Evolutionary conservation across 1,140 invertebrate genomes (phyloP).

Genomic region (Propsilocerus akamusi): DNA sequence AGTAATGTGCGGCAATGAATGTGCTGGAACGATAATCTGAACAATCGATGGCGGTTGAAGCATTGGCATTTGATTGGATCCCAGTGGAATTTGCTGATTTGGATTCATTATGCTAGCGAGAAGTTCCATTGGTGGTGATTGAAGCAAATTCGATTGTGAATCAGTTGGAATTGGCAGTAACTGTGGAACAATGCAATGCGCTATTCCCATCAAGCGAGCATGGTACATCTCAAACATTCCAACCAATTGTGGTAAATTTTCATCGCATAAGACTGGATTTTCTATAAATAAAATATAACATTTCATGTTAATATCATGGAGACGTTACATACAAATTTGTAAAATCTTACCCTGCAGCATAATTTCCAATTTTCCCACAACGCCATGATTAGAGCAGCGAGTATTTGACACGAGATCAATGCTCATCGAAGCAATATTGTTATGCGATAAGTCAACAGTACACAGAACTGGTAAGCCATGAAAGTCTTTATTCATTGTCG

Average conservation of each 20-base stretch:
- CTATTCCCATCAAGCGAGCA: slow-evolving; percentile 40
- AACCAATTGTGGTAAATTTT: slow-evolving; percentile 41
- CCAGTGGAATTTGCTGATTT: slow-evolving; percentile 11
- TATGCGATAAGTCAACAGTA: slow-evolving; percentile 53
- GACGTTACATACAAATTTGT: slow-evolving; percentile 1
- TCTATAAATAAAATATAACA: slow-evolving; percentile 30
- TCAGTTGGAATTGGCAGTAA: slow-evolving; percentile 27
- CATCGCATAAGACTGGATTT: slow-evolving; percentile 55
- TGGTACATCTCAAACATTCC: slow-evolving; percentile 44
- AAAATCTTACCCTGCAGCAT: slow-evolving; percentile 49
- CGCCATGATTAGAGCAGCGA: slow-evolving; percentile 51
- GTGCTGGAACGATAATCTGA: slow-evolving; percentile 15
- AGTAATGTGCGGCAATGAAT: slow-evolving; percentile 2
- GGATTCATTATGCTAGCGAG: slow-evolving; percentile 23
- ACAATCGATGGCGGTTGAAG: slow-evolving; percentile 13
- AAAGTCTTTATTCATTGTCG: slow-evolving; percentile 52
- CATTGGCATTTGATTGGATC: slow-evolving; percentile 18
- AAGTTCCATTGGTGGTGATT: slow-evolving; percentile 16
- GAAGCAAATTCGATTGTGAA: slow-evolving; percentile 20
- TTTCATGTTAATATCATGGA: slow-evolving; percentile 3
- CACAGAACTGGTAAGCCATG: slow-evolving; percentile 59
- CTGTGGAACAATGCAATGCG: slow-evolving; percentile 30
- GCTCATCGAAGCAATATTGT: slow-evolving; percentile 47
- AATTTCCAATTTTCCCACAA: slow-evolving; percentile 52
- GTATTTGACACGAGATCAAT: slow-evolving; percentile 57